phyloP scores from a whole-genome alignment of 2,113 vertebrate genomes.

The Leptobrachium ailaonicum region DNA sequence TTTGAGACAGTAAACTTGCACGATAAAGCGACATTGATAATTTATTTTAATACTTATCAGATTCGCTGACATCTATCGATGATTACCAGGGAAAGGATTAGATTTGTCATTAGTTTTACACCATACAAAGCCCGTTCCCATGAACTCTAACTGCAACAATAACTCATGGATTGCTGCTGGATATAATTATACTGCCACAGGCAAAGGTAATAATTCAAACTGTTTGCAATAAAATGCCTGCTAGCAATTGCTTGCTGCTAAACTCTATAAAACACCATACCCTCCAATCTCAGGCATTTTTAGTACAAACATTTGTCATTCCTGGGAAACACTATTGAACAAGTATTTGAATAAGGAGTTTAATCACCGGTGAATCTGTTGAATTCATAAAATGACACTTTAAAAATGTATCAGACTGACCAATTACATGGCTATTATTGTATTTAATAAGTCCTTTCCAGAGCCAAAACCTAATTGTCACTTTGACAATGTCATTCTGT shows the following conservation, averaged over 20 bases:
- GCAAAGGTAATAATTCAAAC: neutral
- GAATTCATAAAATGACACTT: neutral
- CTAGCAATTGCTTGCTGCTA: too few relatives aligned
- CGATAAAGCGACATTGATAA: too few relatives aligned
- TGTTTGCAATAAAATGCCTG: neutral
- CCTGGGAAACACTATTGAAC: neutral
- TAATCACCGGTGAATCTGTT: neutral
- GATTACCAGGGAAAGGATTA: too few relatives aligned
- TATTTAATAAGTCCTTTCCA: too few relatives aligned
- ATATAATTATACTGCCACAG: neutral
- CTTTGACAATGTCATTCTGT: too few relatives aligned
- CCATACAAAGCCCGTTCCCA: neutral
- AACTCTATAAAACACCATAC: neutral
- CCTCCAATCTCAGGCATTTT: neutral
- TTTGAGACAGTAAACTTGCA: too few relatives aligned
- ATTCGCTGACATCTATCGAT: too few relatives aligned
- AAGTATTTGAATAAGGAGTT: neutral
- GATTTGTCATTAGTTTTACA: too few relatives aligned
- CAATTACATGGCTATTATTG: neutral
- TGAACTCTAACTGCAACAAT: neutral
- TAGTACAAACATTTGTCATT: neutral
- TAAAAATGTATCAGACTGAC: neutral
- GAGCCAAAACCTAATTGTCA: too few relatives aligned
- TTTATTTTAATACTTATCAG: too few relatives aligned
- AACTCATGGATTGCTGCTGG: neutral